These are phyloP conservation scores for Xyliphius kryptos DNA, from an alignment of 2,113 vertebrate genomes.

Conservation along the genomic window DNA sequence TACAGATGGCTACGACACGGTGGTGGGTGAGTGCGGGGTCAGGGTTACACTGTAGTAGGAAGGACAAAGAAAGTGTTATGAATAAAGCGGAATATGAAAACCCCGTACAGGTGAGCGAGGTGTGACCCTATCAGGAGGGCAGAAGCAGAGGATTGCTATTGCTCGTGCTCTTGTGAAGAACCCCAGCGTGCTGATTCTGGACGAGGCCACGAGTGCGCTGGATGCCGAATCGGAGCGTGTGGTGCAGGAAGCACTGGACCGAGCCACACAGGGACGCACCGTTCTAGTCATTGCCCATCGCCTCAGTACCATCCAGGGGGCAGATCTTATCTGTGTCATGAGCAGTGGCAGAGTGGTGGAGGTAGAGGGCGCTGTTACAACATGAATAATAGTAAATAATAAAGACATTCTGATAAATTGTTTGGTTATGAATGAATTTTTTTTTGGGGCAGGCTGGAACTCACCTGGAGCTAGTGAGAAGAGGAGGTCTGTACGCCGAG, in stretches of 20 bases:
- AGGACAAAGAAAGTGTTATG: no score
- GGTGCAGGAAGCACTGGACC: slow-evolving; percentile 86
- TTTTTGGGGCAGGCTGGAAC: slow-evolving; percentile 73
- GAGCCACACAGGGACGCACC: slow-evolving; percentile 74
- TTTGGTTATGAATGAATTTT: slow-evolving; percentile 1
- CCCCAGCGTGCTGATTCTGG: slow-evolving; percentile 79
- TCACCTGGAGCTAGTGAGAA: slow-evolving; percentile 74
- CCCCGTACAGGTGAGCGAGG: slow-evolving; percentile 77
- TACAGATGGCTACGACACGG: slow-evolving; percentile 78
- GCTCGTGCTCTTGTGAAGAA: slow-evolving; percentile 87
- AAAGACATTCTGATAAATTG: no score
- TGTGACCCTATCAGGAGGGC: slow-evolving; percentile 78
- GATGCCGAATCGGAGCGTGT: slow-evolving; percentile 78
- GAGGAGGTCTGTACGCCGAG: slow-evolving; percentile 79
- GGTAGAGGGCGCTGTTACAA: no score
- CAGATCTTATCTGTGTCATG: slow-evolving; percentile 81
- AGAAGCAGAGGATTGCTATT: slow-evolving; percentile 91
- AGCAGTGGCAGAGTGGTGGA: slow-evolving; percentile 75
- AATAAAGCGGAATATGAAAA: background rate
- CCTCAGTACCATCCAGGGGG: slow-evolving; percentile 82
- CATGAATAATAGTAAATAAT: no score
- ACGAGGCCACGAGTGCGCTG: slow-evolving; percentile 89
- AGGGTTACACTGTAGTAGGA: no score
- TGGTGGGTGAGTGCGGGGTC: slow-evolving; percentile 78
- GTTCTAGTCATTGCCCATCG: slow-evolving; percentile 92